Base-by-base conservation (phyloP, 2,113 vertebrate genomes). In the Astatoreochromis straeleni region DNA sequence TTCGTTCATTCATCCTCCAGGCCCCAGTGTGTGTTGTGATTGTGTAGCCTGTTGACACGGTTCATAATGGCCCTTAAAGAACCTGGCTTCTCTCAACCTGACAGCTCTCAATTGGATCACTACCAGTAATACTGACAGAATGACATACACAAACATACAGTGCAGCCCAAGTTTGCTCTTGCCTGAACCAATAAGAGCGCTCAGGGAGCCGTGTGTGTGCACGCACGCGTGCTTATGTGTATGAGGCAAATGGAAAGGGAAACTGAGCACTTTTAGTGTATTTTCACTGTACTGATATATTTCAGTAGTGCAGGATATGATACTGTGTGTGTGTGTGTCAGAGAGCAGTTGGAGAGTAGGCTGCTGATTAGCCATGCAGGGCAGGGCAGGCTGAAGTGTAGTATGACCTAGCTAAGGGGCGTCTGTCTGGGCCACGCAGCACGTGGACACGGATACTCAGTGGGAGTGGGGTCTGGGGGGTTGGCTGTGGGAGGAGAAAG, bases 351-450 rank as follows among this genome's bases (percentile, higher is more conserved):
- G 83, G 49, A 87, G 85, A 78, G 81, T 29, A 47, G 87, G 87
- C 73, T 83, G 89, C 85, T 94, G 90, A 92, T 95, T 93, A 93
- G 92, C 89, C 63, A 54, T 85, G 70, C 87, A 65, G 91, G 80
- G 86, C 51, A 81, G 86, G 88, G 88, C 91, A 88, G 88, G 80
- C 89, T 88, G 53, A 63, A 16, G 84, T 81, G 87, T 55, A 85
- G 91, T 86, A n/a, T 90, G 93, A 94, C 91, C 93, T 89, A 89
- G 95, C 87, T 89, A 81, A 89, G 84, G 89, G 91, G 85, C 26
- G 91, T 96, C 92, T 95, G 95, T 96, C 96, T 96, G 92, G 91
- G 90, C 91, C 85, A 86, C 47, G 42, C 91, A 96, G 95, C 95
- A 95, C 93, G 93, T 96, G 95, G 95, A 93, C 85, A 79, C 35